A percentile compares a stretch with the other conserved stretches of the same genome.
phyloP scores from a whole-genome alignment of 2,888 invertebrate genomes.

The Tenthredo notha region DNA sequence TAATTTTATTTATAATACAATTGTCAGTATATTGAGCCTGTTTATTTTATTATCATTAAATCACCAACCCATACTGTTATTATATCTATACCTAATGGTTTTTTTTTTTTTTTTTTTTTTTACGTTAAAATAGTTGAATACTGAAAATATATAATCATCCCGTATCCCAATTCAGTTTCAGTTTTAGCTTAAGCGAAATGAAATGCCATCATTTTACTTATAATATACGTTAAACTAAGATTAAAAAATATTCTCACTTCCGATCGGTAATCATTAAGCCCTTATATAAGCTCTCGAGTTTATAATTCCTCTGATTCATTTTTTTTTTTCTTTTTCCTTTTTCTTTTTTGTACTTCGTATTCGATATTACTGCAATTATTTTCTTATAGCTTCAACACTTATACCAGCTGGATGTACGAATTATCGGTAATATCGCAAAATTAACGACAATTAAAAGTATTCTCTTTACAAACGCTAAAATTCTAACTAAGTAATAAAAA shows the following conservation, averaged over 20 bases:
- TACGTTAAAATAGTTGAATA: not conserved
- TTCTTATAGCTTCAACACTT: not conserved
- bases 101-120: too few relatives aligned
- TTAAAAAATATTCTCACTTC: conserved; percentile 5
- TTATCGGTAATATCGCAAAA: not conserved
- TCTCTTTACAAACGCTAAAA: not conserved
- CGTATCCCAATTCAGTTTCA: not conserved
- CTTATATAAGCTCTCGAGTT: not conserved
- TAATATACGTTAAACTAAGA: not conserved
- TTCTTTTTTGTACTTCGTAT: not conserved
- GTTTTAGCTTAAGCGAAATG: not conserved
- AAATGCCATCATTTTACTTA: not conserved
- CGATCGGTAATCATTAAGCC: conserved; percentile 5
- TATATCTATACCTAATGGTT: not conserved
- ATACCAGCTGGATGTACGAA: not conserved
- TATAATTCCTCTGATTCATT: not conserved
- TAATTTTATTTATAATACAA: not conserved
- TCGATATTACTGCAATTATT: not conserved
- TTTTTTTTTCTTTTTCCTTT: too few relatives aligned
- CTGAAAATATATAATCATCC: not conserved
- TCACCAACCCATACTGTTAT: not conserved
- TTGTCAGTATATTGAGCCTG: conserved; percentile 12
- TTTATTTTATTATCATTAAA: not conserved
- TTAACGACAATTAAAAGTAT: not conserved
- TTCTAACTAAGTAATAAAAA: not conserved